A percentile compares a stretch with the other conserved stretches of the same genome.
Evolutionary conservation across 2,113 vertebrate genomes (phyloP).

Genomic region (Cricetomys ansorgei): DNA sequence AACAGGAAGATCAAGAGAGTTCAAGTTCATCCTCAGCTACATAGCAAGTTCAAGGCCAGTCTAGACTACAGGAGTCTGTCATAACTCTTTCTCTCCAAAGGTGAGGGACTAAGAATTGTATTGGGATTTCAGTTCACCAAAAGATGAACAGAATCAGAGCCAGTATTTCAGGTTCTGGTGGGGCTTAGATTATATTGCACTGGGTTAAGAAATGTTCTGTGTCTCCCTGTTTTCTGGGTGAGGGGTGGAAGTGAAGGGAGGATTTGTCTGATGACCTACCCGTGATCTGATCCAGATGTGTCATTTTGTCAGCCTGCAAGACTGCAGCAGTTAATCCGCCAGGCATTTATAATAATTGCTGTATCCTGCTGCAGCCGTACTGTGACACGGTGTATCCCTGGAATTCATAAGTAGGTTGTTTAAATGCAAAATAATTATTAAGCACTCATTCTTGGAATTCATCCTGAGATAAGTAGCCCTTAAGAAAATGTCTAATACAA

Average conservation of each 20-base stretch:
- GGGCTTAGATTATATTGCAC: neutral
- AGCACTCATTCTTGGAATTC: conserved; percentile 82
- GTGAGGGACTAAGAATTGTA: neutral
- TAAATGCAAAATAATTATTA: conserved; percentile 86
- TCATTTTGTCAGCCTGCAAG: conserved; percentile 72
- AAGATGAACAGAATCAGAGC: neutral
- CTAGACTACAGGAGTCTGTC: neutral
- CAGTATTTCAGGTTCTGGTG: neutral
- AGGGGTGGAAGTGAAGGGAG: neutral
- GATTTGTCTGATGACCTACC: conserved; percentile 65
- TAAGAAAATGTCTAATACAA: conserved; percentile 84
- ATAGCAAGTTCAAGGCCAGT: neutral
- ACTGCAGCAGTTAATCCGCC: conserved; percentile 70
- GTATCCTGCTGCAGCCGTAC: conserved; percentile 70
- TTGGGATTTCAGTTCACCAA: neutral
- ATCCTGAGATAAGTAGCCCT: conserved; percentile 84
- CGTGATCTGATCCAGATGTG: conserved; percentile 75
- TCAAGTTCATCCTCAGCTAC: neutral
- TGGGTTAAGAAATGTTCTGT: conserved; percentile 12
- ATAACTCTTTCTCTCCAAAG: neutral
- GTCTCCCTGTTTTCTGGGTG: conserved; percentile 43
- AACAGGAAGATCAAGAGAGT: neutral
- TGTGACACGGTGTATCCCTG: conserved; percentile 75
- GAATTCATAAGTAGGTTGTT: conserved; percentile 84
- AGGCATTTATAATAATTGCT: conserved; percentile 73